phyloP scores from a whole-genome alignment of 2,113 vertebrate species.

The Sinocyclocheilus anshuiensis region DNA sequence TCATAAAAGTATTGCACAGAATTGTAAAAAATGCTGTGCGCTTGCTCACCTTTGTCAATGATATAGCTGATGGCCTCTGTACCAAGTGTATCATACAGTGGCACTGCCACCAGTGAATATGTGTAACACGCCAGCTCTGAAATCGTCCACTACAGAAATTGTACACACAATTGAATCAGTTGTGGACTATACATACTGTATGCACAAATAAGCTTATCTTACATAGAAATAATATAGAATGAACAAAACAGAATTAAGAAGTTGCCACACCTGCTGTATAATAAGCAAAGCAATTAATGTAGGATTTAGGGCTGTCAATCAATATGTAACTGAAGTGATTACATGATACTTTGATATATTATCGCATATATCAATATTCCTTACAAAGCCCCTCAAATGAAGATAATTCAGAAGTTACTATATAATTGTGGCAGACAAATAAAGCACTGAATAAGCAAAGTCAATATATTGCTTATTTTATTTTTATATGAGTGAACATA shows the following conservation, averaged over 20 bases:
- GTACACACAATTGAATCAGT: constrained; percentile 10
- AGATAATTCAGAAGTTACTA: too few relatives aligned
- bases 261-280: not conserved
- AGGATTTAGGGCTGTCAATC: not conserved
- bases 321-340: not conserved
- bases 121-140: constrained; percentile 90
- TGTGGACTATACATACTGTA: not conserved
- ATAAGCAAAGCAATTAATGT: not conserved
- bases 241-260: not conserved
- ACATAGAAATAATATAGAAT: not conserved
- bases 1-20: not conserved
- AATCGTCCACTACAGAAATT: constrained; percentile 86
- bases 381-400: too few relatives aligned
- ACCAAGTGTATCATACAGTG: constrained; percentile 93
- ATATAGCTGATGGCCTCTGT: constrained; percentile 85
- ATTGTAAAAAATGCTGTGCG: not conserved
- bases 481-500: too few relatives aligned
- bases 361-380: too few relatives aligned
- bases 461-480: too few relatives aligned
- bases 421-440: too few relatives aligned
- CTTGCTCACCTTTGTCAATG: constrained; percentile 85
- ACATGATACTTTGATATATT: not conserved
- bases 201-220: not conserved
- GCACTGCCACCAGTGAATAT: constrained; percentile 90
- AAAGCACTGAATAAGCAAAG: too few relatives aligned